phyloP scores from a whole-genome alignment of 1,140 invertebrate species.

The Sycobia sp. region DNA sequence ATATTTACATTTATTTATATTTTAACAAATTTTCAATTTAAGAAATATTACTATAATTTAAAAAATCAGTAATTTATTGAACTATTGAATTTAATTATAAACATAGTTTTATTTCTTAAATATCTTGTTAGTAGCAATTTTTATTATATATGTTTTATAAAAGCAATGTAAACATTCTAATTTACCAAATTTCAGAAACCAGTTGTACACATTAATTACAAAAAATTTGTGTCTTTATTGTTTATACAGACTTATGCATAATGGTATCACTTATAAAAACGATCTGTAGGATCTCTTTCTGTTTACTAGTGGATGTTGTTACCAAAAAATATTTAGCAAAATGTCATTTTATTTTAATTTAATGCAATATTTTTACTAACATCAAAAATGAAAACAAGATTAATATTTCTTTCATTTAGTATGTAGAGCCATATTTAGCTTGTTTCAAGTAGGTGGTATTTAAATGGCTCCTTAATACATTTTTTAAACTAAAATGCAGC shows the following conservation, averaged over 20 bases:
- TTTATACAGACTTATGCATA: not conserved
- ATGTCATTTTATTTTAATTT: conserved; percentile 14
- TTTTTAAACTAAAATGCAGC: too few relatives aligned
- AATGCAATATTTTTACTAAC: conserved; percentile 12
- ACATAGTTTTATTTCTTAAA: conserved; percentile 30
- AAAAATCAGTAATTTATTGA: not conserved
- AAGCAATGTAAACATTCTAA: conserved; percentile 4
- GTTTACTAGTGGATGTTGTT: conserved; percentile 17
- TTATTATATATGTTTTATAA: not conserved
- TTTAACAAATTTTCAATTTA: conserved; percentile 17
- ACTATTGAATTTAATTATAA: not conserved
- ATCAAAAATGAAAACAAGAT: not conserved
- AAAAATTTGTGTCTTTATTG: conserved; percentile 12
- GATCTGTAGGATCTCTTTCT: conserved; percentile 27
- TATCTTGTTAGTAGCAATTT: conserved; percentile 11
- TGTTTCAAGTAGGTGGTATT: too few relatives aligned
- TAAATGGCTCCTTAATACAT: too few relatives aligned
- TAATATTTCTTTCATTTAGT: conserved; percentile 4
- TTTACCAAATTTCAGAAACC: conserved; percentile 3
- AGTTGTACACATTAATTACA: conserved; percentile 1
- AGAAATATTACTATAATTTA: conserved; percentile 16
- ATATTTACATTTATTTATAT: conserved; percentile 17
- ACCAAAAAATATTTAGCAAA: conserved; percentile 8
- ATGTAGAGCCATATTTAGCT: not conserved
- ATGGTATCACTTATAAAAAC: conserved; percentile 3